These are phyloP conservation scores for Tolypeutes matacus DNA, from an alignment of 2,797 vertebrate genomes.

Conservation along the genomic window DNA sequence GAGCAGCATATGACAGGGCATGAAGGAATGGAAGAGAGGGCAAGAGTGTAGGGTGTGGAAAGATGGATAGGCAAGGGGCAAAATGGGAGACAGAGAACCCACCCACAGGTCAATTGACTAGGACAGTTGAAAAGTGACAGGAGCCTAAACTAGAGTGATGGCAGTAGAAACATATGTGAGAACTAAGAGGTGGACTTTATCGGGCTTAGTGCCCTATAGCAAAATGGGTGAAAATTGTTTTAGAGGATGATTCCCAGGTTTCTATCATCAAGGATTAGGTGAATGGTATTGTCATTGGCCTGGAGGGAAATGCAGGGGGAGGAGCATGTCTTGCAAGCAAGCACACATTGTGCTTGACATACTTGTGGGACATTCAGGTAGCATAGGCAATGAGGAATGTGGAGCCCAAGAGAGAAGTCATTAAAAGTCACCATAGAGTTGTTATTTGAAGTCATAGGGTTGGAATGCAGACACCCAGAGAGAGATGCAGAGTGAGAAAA, in stretches of 20 bases:
- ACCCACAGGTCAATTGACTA: too few relatives aligned
- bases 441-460: neutral
- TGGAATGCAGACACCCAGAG: neutral
- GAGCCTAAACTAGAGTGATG: neutral
- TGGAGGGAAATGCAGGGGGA: neutral
- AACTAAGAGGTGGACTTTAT: neutral
- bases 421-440: neutral
- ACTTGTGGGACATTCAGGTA: neutral
- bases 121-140: neutral
- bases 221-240: neutral
- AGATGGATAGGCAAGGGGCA: neutral
- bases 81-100: too few relatives aligned
- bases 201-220: neutral
- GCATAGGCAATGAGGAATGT: neutral
- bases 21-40: neutral
- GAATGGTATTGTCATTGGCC: neutral
- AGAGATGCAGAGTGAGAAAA: neutral
- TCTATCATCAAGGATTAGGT: neutral
- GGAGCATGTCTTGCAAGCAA: neutral
- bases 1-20: neutral
- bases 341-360: too few relatives aligned
- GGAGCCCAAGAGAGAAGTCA: neutral
- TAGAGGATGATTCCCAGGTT: neutral
- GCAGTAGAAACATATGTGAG: neutral
- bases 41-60: neutral